Evolutionary conservation across 1,140 invertebrate genomes (phyloP), one percentile per base, ranked within the genome.

Genomic region (Eupristina koningsbergeri): DNA sequence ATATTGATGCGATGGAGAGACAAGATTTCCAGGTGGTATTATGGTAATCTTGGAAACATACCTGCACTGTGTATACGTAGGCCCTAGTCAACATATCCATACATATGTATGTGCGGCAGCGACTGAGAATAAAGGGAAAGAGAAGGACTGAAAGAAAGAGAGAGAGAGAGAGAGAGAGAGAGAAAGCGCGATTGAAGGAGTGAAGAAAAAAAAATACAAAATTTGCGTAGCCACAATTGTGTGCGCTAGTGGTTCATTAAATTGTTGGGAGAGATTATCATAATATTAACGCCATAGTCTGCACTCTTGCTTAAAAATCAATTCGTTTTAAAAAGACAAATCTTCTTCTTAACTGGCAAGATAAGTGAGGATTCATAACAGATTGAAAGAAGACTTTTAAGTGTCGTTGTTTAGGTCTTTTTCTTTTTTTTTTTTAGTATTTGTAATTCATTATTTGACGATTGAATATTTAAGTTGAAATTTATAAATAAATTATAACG

Each of bases 211-310:
- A 83, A 71, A 80, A 63, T n/a, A 58, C 63, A 47, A 47, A 79
- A 80, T 77, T 77, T 84, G 79, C 79, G 73, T 81, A 85, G 84
- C 81, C 79, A 85, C 84, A 85, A 85, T 81, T 76, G 69, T 84
- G 63, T 50, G 67, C 31, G 61, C 13, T 39, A 50, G 50, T 41
- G 83, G 53, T 47, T 76, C 58, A 73, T 84, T 80, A 80, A 84
- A 80, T 81, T 84, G 71, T 67, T 31, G 34, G 36, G 36, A 47
- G 34, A 45, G 83, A 84, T 84, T 84, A 84, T 84, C 78, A 84
- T 84, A 84, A 84, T 58, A 80, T 84, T 84, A 76, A 84, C 69
- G 50, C 47, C 41, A 7, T 41, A 47, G 45, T 47, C 31, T 47
- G 47, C 61, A 71, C 39, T 71, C 31, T 41, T 31, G 81, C 36